Percentiles rank a stretch among this genome's conserved stretches.
Evolutionary conservation across 2,113 vertebrate species (phyloP).

Genomic region (Pteropus alecto): DNA sequence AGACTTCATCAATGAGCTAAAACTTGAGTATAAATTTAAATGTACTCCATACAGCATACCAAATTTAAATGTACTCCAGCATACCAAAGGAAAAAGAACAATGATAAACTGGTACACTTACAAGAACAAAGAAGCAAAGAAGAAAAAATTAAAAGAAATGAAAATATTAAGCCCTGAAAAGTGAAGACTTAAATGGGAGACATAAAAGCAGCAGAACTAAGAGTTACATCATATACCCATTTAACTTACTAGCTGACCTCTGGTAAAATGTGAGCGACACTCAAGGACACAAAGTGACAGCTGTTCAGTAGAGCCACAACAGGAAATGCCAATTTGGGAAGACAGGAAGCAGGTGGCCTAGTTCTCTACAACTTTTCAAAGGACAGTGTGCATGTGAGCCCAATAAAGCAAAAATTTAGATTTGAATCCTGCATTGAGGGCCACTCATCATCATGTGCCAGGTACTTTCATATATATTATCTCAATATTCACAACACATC

Average conservation of each 20-base stretch:
- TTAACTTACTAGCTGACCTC: slow-evolving; percentile 52
- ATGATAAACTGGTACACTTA: neutral
- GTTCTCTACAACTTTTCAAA: slow-evolving; percentile 52
- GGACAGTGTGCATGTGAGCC: neutral
- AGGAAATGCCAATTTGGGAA: slow-evolving; percentile 68
- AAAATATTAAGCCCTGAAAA: slow-evolving; percentile 3
- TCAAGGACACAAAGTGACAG: slow-evolving; percentile 59
- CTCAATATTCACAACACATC: slow-evolving; percentile 1
- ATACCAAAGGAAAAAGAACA: neutral
- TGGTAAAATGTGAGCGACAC: slow-evolving; percentile 39
- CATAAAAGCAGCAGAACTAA: neutral
- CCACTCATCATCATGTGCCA: neutral
- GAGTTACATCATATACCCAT: slow-evolving; percentile 30
- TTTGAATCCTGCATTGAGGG: neutral
- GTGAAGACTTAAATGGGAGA: neutral
- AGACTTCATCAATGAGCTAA: neutral
- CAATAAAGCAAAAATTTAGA: slow-evolving; percentile 1
- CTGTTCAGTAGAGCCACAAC: slow-evolving; percentile 54
- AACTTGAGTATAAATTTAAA: slow-evolving; percentile 42
- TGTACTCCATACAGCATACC: neutral
- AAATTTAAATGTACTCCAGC: slow-evolving; percentile 8
- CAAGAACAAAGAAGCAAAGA: neutral
- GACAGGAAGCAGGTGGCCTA: slow-evolving; percentile 70
- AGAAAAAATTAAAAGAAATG: slow-evolving; percentile 2
- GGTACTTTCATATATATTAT: neutral